These are phyloP conservation scores for Meiosimyza platycephala DNA, from an alignment of 2,888 invertebrate genomes.

Conservation along the genomic window DNA sequence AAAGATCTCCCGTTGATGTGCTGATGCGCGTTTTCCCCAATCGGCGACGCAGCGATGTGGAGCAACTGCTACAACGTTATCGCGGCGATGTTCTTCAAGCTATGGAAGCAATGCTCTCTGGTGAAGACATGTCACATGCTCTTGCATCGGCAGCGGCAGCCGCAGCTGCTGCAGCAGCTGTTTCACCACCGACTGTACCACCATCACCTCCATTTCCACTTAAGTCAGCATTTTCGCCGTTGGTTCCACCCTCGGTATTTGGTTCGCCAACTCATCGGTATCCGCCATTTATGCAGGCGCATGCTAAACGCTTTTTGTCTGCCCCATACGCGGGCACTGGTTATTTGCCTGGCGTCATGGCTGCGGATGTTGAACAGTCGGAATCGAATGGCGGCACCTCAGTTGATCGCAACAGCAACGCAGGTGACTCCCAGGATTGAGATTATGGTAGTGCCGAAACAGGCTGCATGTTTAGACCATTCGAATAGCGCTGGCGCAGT, in stretches of 20 bases:
- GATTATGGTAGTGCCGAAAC: constrained; percentile 47
- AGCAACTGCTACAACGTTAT: constrained; percentile 83
- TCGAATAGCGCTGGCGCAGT: constrained; percentile 52
- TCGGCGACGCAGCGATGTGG: constrained; percentile 86
- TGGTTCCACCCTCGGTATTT: constrained; percentile 70
- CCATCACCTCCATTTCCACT: constrained; percentile 66
- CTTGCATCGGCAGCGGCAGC: constrained; percentile 45
- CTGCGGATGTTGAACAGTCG: constrained; percentile 64
- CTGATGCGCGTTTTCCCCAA: constrained; percentile 90
- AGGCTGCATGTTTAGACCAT: constrained; percentile 56
- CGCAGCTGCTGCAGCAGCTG: constrained; percentile 67
- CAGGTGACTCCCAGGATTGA: constrained; percentile 67
- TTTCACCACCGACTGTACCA: constrained; percentile 55
- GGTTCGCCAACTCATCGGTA: constrained; percentile 66
- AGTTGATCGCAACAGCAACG: constrained; percentile 63
- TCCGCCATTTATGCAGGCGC: constrained; percentile 70
- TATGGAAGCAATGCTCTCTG: constrained; percentile 89
- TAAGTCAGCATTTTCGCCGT: constrained; percentile 82
- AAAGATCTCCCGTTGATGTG: constrained; percentile 87
- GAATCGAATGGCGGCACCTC: constrained; percentile 67
- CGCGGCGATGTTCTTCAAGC: constrained; percentile 92
- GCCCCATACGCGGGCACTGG: constrained; percentile 88
- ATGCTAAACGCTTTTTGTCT: constrained; percentile 81
- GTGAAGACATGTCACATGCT: constrained; percentile 66
- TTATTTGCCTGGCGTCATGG: constrained; percentile 82